Evolutionary conservation across 2,113 vertebrate genomes (phyloP).

Genomic region (Pluvialis apricaria): DNA sequence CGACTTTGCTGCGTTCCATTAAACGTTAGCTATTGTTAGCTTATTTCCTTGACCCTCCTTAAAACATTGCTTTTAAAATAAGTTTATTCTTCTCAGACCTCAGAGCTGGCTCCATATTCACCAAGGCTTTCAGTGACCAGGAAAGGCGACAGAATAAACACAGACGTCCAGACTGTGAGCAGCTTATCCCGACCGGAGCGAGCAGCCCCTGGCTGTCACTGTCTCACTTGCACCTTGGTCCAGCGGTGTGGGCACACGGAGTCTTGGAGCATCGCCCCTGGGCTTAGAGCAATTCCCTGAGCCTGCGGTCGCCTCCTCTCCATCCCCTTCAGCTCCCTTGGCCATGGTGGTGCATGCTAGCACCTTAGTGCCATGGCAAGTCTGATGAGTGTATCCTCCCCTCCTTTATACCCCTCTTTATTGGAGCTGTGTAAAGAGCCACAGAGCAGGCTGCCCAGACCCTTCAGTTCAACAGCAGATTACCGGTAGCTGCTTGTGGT

Average conservation of each 20-base stretch:
- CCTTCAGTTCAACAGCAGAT: background rate
- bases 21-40: background rate
- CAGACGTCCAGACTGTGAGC: background rate
- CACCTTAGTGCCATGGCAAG: background rate
- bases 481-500: background rate
- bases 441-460: background rate
- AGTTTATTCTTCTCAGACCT: background rate
- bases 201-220: background rate
- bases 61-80: background rate
- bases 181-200: rapidly evolving
- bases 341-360: background rate
- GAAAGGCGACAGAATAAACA: background rate
- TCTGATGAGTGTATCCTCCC: background rate
- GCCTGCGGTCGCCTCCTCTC: rapidly evolving
- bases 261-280: background rate
- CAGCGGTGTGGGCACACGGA: background rate
- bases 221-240: background rate
- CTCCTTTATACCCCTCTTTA: background rate
- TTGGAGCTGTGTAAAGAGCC: background rate
- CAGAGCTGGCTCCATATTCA: background rate
- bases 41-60: background rate
- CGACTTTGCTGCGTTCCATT: background rate
- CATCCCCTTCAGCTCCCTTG: background rate
- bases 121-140: background rate
- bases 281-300: background rate